Base-by-base conservation (phyloP, 1,140 invertebrate species). In the Calephelis nemesis region DNA sequence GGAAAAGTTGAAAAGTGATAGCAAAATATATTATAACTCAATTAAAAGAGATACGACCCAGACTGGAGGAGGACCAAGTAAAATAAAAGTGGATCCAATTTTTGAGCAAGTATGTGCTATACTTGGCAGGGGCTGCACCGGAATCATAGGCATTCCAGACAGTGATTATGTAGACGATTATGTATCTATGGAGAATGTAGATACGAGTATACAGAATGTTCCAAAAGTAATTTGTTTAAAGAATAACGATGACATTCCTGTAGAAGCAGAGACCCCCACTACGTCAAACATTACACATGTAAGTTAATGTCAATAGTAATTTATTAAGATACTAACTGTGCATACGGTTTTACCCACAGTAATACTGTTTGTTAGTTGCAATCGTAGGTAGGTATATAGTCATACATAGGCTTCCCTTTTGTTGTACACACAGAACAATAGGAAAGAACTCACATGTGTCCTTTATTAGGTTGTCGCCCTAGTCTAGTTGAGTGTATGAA, bases 1-100 rank as follows among this genome's bases (percentile, higher is more conserved):
- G 64, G 64, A 65, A n/a, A 65, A 65, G 39, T 50, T 65, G n/a
- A 65, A 65, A 15, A 65, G 47, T 5, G 64, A 65, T 9, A 40
- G 47, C 8, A 65, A 65, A 12, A 11, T 52, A 11, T 65, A 65
- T 12, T 30, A 58, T 30, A 30, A 19, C 6, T 39, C 5, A 10
- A 8, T 9, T 2, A 50, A 30, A 13, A 7, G 30, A 19, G 11
- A n/a, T 39, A n/a, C 5, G 4, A 65, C 4, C 15, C 12, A 40
- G 8, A 65, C 64, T 40, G 49, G 49, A 15, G 64, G 49, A 7
- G 64, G 64, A 7, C 64, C 64, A 50, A 10, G 19, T 8, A 8
- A 1, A 0, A 5, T 52, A 5, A 54, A 65, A 8, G 1, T 5
- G 1, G 48, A 65, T 39, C 64, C 64, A 52, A 52, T 65, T n/a